Evolutionary conservation across 2,113 vertebrate genomes (phyloP).

Genomic region (Aptenodytes patagonicus): DNA sequence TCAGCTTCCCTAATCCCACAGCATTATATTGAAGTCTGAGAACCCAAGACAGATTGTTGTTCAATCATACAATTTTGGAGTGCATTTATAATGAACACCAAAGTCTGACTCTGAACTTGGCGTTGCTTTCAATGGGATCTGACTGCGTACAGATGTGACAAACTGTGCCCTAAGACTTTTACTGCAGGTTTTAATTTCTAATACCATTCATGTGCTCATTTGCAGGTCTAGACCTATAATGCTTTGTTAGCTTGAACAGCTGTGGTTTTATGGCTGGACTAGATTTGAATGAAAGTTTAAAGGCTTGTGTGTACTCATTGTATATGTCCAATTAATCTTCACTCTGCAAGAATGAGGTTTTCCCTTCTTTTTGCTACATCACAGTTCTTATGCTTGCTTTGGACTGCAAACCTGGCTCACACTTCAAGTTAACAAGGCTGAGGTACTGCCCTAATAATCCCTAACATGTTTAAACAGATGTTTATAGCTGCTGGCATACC

Average conservation of each 20-base stretch:
- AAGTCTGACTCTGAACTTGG: neutral
- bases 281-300: conserved; percentile 45
- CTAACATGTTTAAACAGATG: conserved; percentile 62
- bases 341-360: neutral
- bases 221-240: conserved; percentile 60
- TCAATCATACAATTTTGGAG: neutral
- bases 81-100: neutral
- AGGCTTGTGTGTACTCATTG: conserved; percentile 6
- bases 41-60: neutral
- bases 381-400: conserved; percentile 47
- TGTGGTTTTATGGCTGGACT: conserved; percentile 38
- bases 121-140: neutral
- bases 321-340: conserved; percentile 50
- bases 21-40: neutral
- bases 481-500: conserved; percentile 24
- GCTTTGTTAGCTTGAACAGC: conserved; percentile 56
- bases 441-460: conserved; percentile 46
- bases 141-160: neutral
- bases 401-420: conserved; percentile 51
- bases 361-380: neutral
- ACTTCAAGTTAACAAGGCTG: conserved; percentile 42
- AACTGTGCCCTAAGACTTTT: neutral
- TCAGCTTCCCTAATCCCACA: neutral
- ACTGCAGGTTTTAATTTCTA: conserved; percentile 41
- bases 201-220: conserved; percentile 30